Base-by-base conservation (phyloP, 2,113 vertebrate genomes). In the Oryzias javanicus region DNA sequence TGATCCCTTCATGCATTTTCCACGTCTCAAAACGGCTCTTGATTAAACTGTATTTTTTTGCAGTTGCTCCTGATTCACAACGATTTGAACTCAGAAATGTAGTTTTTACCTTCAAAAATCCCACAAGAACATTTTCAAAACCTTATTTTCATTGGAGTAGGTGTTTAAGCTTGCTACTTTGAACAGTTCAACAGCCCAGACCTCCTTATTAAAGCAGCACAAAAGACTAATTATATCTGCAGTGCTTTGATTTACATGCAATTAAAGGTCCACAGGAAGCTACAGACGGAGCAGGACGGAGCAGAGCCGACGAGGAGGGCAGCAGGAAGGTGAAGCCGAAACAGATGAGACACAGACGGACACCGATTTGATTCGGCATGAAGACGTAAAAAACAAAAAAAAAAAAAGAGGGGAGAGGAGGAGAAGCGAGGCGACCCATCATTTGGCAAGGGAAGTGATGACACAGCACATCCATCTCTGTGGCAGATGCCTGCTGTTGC, bases 231-330 rank as follows among this genome's bases (percentile, higher is more conserved):
- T 87, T 84, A 79, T 78, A 72, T 83, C 76, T 80, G 79, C 69
- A 64, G 79, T 45, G 60, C 80, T 82, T 87, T 86, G 87, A 88
- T 87, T 85, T 85, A 85, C 87, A 86, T 85, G 80, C 82, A 87
- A 86, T 89, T 89, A 83, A 87, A 87, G 81, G 84, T 89, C 82
- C 83, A 86, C 83, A 73, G 69, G 70, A 57, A 82, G 80, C 85
- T 77, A 85, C 82, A 85, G 64, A 58, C 64, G 79, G 59, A 52
- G 57, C 42, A n/a, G 65, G 49, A 41, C 19, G 16, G 41, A 20
- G 51, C 1, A 14, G 47, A 44, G 60, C 13, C 50, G 35, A 35
- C 35, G 35, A 35, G 58, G 55, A 57, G 42, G 55, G 46, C 46
- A 55, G 48, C 19, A 18, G 58, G 46, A n/a, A 24, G 58, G 46